Evolutionary conservation across 2,888 invertebrate genomes (phyloP).

Genomic region (Agonum fuliginosum): DNA sequence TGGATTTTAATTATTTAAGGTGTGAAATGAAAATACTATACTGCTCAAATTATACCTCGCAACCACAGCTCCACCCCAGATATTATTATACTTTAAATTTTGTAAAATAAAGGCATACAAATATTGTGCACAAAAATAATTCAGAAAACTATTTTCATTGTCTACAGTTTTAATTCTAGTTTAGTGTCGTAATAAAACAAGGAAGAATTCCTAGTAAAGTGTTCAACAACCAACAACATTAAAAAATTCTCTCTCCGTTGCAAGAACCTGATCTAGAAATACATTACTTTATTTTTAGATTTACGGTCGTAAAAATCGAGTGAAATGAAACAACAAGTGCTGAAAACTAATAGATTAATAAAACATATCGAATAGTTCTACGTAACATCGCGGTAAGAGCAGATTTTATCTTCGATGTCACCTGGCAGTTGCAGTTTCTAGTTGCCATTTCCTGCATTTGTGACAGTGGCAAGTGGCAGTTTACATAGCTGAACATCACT

Average conservation of each 20-base stretch:
- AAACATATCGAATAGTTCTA: constrained; percentile 41
- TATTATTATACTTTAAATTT: too few relatives aligned
- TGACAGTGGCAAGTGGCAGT: background rate
- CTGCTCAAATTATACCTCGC: too few relatives aligned
- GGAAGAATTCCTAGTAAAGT: background rate
- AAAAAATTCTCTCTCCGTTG: too few relatives aligned
- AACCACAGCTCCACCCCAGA: too few relatives aligned
- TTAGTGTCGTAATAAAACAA: background rate
- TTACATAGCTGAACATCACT: constrained; percentile 19
- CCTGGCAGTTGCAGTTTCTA: constrained; percentile 17
- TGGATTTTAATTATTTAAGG: too few relatives aligned
- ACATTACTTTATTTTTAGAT: constrained; percentile 20
- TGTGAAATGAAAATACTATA: too few relatives aligned
- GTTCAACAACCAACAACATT: background rate
- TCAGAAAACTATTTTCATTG: background rate
- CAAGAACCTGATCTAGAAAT: background rate
- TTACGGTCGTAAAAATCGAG: constrained; percentile 22
- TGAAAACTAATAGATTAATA: constrained; percentile 47
- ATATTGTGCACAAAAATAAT: too few relatives aligned
- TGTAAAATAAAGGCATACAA: too few relatives aligned
- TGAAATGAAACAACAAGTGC: constrained; percentile 4
- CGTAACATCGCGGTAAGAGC: background rate
- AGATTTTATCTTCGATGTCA: constrained; percentile 43
- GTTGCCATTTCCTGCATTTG: constrained; percentile 3
- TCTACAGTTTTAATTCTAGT: background rate